Base-by-base conservation (phyloP, 2,113 vertebrate genomes). In the Lucifuga dentata region DNA sequence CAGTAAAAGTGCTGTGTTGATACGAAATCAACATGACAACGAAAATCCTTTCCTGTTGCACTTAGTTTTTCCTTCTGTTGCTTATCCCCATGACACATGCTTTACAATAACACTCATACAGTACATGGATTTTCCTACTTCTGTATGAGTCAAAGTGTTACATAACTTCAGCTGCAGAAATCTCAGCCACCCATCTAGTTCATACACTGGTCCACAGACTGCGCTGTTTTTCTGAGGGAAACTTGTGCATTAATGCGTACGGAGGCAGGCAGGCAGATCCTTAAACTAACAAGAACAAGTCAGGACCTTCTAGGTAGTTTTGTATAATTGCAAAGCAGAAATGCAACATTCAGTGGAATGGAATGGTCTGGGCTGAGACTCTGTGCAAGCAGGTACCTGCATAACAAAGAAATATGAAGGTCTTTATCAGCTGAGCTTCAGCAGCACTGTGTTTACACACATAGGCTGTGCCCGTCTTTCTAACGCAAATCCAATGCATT, bases 351-450 rank as follows among this genome's bases (percentile, higher is more conserved):
- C 23, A 21, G 63, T 46, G 15, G 1, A 53, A 60, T 38, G 11
- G 39, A 35, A 38, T 16, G 8, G 5, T 13, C 17, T 53, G 53
- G 17, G 19, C 0, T 38, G 41, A 40, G 21, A 48, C 29, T 61
- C 29, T 49, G 23, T 73, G 32, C 80, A 62, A 41, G 81, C 80
- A 56, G 45, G 56, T 68, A 53, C 78, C 58, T 78, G 80, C 78
- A 73, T 15, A 45, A 78, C 4, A 57, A 38, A 51, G 10, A 11
- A 29, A 9, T 55, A 19, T 1, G 26, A 49, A 58, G 1, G n/a
- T 44, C 19, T 74, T 43, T 51, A 33, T 48, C 40, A 44, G 39
- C 2, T 20, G 32, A 41, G 21, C 11, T 19, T 29, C 2, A 46
- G 5, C 3, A 11, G 3, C 2, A 6, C 13, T 39, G 39, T 55